Conservation (phyloP, 2,888 invertebrate genomes). For the Nasonovia ribisnigri region DNA sequence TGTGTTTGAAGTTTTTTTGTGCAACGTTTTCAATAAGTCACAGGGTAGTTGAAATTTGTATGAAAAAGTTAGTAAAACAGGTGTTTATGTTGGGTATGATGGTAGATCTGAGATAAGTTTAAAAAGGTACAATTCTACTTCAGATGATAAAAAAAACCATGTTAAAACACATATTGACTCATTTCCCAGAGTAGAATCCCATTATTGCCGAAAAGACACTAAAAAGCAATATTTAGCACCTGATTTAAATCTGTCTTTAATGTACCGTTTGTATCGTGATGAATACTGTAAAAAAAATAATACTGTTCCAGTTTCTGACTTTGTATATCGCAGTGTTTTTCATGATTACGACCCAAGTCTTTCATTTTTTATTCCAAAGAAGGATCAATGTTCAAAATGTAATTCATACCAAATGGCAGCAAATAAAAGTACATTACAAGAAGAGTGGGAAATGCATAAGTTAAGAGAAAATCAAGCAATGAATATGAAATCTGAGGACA, state of each 20-base stretch:
- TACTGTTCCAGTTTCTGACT: no score
- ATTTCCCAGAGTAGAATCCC: slow-evolving; percentile 63
- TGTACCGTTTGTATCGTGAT: no score
- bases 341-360: no score
- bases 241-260: slow-evolving; percentile 62
- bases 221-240: slow-evolving; percentile 62
- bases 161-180: slow-evolving; percentile 62
- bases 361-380: no score
- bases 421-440: no score
- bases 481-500: no score
- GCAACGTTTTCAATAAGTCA: slow-evolving; percentile 41
- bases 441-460: no score
- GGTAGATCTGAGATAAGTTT: slow-evolving; percentile 37
- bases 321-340: no score
- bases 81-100: slow-evolving; percentile 27
- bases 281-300: no score
- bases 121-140: slow-evolving; percentile 36
- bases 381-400: no score
- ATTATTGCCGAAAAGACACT: slow-evolving; percentile 64
- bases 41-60: slow-evolving; percentile 55
- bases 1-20: slow-evolving; percentile 54
- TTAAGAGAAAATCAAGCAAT: no score
- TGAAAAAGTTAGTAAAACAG: slow-evolving; percentile 47
- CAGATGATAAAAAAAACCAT: slow-evolving; percentile 13
- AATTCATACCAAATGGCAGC: no score